These are phyloP conservation scores for Coendou prehensilis DNA, from an alignment of 2,797 vertebrate species.

Conservation along the genomic window DNA sequence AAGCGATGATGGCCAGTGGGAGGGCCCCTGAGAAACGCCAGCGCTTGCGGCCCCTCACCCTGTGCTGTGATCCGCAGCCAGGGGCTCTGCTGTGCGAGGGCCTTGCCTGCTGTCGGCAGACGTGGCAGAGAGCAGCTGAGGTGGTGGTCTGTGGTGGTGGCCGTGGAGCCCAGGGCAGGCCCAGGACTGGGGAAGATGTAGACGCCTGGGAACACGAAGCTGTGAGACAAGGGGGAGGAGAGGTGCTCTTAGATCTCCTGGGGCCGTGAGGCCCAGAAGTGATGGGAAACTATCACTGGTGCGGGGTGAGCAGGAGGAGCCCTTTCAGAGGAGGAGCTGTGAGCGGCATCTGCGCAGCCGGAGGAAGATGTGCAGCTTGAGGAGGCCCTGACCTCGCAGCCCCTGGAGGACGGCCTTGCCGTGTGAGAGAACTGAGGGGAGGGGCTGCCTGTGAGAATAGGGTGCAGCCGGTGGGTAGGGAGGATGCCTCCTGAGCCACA, in stretches of 20 bases:
- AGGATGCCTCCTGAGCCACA: neutral
- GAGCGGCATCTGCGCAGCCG: fast-evolving
- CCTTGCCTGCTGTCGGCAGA: neutral
- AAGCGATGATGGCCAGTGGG: fast-evolving
- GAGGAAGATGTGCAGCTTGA: neutral
- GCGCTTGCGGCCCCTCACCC: fast-evolving
- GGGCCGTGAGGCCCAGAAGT: fast-evolving
- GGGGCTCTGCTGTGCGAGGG: neutral
- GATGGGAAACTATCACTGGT: fast-evolving
- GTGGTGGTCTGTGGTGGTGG: neutral
- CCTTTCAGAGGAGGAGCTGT: neutral
- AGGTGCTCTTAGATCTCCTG: fast-evolving
- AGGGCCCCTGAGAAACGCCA: fast-evolving
- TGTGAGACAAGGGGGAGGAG: neutral
- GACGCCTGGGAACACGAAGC: neutral
- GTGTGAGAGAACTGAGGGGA: too few species aligned
- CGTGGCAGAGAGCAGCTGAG: neutral
- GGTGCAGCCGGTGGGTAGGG: fast-evolving
- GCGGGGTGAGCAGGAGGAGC: fast-evolving
- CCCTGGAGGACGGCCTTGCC: neutral
- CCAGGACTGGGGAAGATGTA: too few species aligned
- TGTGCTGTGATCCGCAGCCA: neutral
- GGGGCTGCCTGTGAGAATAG: fast-evolving
- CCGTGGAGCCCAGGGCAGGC: neutral
- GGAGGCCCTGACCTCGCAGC: neutral